Evolutionary conservation across 2,888 invertebrate genomes (phyloP), one percentile per base, ranked within the genome.

Genomic region (Dicyrtomina minuta): DNA sequence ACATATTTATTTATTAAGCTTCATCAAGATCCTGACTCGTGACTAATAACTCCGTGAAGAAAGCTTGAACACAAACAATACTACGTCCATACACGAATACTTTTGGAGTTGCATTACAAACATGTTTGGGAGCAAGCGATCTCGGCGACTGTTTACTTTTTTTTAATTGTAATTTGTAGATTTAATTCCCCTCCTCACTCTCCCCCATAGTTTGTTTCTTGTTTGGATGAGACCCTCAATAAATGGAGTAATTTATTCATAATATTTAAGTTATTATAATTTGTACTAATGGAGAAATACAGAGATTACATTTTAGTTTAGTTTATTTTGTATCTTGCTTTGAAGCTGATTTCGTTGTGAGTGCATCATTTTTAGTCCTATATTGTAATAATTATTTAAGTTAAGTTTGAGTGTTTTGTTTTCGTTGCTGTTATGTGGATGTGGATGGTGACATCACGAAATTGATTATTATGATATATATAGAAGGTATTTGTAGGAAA

Each of bases 121-220:
- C 24, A 55, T 55, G 26, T 26, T 55, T 27, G 55, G 55, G 55
- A 27, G 27, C 24, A 55, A 55, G 55, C 26, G 55, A 55, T 55
- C 55, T 55, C 55, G 55, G 26, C 10, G 27, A 55, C 51, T 22
- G 27, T 33, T 20, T n/a, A n/a, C n/a, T 51, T 51, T 51, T 10
- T 17, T 51, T 51, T 20, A 51, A 51, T 17, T 22, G 5, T 4
- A 46, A 15, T 17, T 2, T 51, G 20, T 20, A 17, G 12, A 51
- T 51, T 51, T 17, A 22, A 5, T 15, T 4, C 15, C 13, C 46
- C 46, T 46, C 46, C 46, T 8, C 15, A 15, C 13, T 17, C 46
- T 15, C 5, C 5, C 15, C 43, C 46, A 46, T 17, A n/a, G 5
- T n/a, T 17, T 17, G 12, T 17, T 46, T 46, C 17, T 46, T 12